Percentiles rank a stretch among this genome's conserved stretches.
Conservation (phyloP, 2,797 vertebrate genomes). For the Syngnathus rostellatus region DNA sequence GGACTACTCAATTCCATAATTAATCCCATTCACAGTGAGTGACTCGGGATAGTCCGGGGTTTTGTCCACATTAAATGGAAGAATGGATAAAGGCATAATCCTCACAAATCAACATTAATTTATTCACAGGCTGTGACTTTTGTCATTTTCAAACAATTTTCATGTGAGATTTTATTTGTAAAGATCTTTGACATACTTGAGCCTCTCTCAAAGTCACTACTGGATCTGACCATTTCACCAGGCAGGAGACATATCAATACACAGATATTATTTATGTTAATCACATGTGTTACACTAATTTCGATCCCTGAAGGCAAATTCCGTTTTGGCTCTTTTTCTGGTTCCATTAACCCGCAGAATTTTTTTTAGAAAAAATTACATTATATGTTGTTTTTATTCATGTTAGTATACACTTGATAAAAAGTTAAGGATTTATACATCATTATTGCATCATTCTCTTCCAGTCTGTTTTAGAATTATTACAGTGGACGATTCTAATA, state of each 20-base stretch:
- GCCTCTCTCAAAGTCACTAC: neutral
- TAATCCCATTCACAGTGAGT: neutral
- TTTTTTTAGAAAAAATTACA: no score
- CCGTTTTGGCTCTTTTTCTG: neutral
- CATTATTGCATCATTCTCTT: no score
- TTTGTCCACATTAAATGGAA: no score
- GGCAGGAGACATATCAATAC: neutral
- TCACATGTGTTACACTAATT: neutral
- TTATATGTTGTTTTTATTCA: no score
- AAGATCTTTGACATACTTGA: neutral
- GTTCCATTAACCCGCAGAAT: neutral
- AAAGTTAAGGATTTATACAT: no score
- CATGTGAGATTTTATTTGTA: neutral
- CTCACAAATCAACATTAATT: neutral
- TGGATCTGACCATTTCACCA: neutral
- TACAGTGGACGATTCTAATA: neutral
- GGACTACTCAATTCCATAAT: neutral
- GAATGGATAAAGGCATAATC: neutral
- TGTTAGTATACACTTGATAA: no score
- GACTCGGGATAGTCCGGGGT: no score
- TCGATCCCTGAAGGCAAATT: neutral
- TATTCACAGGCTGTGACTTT: neutral
- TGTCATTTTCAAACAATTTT: neutral
- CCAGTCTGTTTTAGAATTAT: no score
- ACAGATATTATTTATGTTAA: neutral